Conservation (phyloP, 2,797 vertebrate genomes). For the Zenarchopterus dispar region DNA sequence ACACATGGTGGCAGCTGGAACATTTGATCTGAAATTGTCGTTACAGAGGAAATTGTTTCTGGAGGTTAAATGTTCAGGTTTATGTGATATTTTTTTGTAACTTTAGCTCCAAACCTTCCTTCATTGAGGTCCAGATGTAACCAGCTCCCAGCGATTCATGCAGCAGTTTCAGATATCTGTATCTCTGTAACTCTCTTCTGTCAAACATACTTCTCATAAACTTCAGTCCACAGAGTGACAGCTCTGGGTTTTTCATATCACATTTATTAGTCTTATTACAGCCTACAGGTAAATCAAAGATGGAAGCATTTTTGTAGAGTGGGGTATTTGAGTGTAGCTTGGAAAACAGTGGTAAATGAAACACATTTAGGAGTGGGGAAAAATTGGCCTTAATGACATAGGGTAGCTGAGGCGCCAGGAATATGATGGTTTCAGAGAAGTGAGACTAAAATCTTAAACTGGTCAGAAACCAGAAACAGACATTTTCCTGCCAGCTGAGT, state of each 20-base stretch:
- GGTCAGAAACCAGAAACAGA: constrained; percentile 65
- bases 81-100: no score
- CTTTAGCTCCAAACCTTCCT: no score
- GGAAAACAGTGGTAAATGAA: constrained; percentile 59
- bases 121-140: no score
- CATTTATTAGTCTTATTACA: constrained; percentile 30
- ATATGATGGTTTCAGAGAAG: constrained; percentile 45
- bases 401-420: constrained; percentile 50
- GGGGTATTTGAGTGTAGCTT: background rate
- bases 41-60: no score
- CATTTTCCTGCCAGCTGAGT: constrained; percentile 49
- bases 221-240: constrained; percentile 11
- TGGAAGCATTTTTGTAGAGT: background rate
- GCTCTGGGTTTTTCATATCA: constrained; percentile 28
- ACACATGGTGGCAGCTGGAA: no score
- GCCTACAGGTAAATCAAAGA: background rate
- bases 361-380: constrained; percentile 58
- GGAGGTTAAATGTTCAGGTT: no score
- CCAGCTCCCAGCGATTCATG: constrained; percentile 1
- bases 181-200: background rate
- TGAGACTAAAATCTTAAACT: constrained; percentile 23
- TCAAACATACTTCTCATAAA: constrained; percentile 40
- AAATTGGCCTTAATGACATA: constrained; percentile 45
- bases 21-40: no score
- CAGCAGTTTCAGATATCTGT: background rate